A percentile compares a stretch with the other conserved stretches of the same genome.
phyloP scores from a whole-genome alignment of 2,113 vertebrate genomes.

The Macquaria ambigua region DNA sequence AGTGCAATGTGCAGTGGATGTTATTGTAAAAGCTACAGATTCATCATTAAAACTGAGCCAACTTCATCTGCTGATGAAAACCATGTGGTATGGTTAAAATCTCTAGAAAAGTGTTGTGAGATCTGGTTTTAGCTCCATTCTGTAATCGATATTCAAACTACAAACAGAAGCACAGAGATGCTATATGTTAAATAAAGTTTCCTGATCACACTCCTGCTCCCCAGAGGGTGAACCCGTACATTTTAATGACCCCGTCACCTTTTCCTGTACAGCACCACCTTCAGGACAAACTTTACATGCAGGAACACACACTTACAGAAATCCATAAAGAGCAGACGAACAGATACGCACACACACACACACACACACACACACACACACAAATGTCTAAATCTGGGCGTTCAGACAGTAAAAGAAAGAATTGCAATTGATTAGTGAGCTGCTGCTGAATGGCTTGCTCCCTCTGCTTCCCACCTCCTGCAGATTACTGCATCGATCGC shows the following conservation, averaged over 20 bases:
- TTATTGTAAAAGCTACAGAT: too few species aligned
- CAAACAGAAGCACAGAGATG: too few species aligned
- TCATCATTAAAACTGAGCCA: too few species aligned
- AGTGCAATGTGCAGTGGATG: too few species aligned
- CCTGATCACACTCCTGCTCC: not conserved
- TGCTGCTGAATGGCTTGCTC: constrained; percentile 67
- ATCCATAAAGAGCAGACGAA: constrained; percentile 11
- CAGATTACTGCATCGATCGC: constrained; percentile 81
- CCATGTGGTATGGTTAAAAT: too few species aligned
- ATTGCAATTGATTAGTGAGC: constrained; percentile 82
- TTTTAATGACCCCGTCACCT: not conserved
- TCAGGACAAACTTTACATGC: constrained; percentile 63
- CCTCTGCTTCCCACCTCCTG: constrained; percentile 73
- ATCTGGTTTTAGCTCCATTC: too few species aligned
- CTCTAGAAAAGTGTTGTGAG: too few species aligned
- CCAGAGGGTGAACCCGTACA: not conserved
- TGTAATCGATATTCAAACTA: too few species aligned
- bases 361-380: constrained; percentile 48
- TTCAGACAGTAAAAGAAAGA: constrained; percentile 78
- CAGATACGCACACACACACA: not conserved
- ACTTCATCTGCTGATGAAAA: too few species aligned
- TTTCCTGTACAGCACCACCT: not conserved
- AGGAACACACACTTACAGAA: constrained; percentile 65
- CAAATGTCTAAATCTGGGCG: constrained; percentile 68
- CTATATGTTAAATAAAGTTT: too few species aligned